Conservation (phyloP, 2,888 invertebrate species). For the Apantesis nais region DNA sequence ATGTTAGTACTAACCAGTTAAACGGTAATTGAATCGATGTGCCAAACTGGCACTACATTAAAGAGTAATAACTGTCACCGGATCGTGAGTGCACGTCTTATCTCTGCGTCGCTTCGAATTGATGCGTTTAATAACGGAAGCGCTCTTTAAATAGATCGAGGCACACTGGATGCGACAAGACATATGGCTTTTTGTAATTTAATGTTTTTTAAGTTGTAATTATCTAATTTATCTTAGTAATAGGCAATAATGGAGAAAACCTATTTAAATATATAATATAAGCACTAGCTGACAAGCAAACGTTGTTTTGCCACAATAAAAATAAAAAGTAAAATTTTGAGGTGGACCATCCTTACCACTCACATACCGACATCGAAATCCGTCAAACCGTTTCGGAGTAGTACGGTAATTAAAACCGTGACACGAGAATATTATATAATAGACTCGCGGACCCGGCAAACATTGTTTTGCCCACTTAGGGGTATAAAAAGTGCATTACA, state of each 20-base stretch:
- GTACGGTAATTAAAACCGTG: too few relatives aligned
- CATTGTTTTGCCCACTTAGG: too few relatives aligned
- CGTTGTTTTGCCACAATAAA: too few relatives aligned
- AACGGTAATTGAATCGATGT: slow-evolving; percentile 58
- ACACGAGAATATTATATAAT: too few relatives aligned
- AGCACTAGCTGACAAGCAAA: background rate
- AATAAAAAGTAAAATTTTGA: too few relatives aligned
- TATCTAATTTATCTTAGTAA: background rate
- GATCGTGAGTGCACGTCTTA: slow-evolving; percentile 75
- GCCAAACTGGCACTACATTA: slow-evolving; percentile 69
- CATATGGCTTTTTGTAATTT: slow-evolving; percentile 25
- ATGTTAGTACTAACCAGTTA: slow-evolving; percentile 50
- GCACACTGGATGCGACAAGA: slow-evolving; percentile 52
- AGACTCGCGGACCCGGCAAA: too few relatives aligned
- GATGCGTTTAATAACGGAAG: slow-evolving; percentile 79
- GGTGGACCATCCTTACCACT: too few relatives aligned
- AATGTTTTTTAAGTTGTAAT: slow-evolving; percentile 1
- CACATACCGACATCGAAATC: too few relatives aligned
- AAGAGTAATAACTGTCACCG: slow-evolving; percentile 70
- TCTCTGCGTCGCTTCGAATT: slow-evolving; percentile 70
- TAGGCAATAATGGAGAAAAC: background rate
- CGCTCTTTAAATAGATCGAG: slow-evolving; percentile 56
- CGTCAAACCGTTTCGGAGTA: too few relatives aligned
- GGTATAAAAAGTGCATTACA: too few relatives aligned
- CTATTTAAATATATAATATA: background rate